Conservation (phyloP, 1,140 invertebrate genomes). For the Paralvinella palmiformis region DNA sequence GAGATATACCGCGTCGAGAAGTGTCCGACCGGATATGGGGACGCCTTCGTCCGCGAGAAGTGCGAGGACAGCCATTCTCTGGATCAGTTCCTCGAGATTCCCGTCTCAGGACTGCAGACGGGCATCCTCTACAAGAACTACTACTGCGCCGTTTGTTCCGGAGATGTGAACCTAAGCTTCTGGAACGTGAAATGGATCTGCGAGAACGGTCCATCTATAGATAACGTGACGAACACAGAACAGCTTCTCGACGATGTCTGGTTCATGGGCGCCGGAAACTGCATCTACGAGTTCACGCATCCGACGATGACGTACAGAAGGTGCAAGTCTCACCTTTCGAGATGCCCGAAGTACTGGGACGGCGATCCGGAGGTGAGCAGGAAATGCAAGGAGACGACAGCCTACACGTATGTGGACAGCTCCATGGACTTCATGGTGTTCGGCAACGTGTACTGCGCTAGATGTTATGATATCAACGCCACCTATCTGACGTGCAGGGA, state of each 20-base stretch:
- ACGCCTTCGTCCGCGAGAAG: constrained; percentile 4
- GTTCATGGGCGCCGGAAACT: not conserved
- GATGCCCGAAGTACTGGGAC: not conserved
- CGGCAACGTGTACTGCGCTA: constrained; percentile 14
- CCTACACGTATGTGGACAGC: constrained; percentile 2
- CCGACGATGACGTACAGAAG: not conserved
- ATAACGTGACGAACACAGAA: not conserved
- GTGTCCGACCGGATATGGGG: not conserved
- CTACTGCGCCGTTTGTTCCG: constrained; percentile 25
- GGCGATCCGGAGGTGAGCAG: not conserved
- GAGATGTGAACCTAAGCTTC: constrained; percentile 15
- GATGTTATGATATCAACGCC: constrained; percentile 11
- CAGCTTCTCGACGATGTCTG: not conserved
- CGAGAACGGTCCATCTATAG: not conserved
- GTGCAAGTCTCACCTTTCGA: constrained; percentile 8
- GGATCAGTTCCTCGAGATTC: constrained; percentile 18
- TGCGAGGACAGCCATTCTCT: constrained; percentile 2
- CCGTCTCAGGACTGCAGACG: constrained; percentile 22
- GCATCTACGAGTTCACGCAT: not conserved
- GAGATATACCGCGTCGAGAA: constrained; percentile 12
- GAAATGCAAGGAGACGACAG: not conserved
- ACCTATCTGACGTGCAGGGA: constrained; percentile 10
- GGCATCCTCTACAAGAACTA: constrained; percentile 22
- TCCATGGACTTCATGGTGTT: constrained; percentile 6
- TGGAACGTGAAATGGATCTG: not conserved